Conservation (phyloP, 2,797 vertebrate genomes). For the Anabas testudineus region DNA sequence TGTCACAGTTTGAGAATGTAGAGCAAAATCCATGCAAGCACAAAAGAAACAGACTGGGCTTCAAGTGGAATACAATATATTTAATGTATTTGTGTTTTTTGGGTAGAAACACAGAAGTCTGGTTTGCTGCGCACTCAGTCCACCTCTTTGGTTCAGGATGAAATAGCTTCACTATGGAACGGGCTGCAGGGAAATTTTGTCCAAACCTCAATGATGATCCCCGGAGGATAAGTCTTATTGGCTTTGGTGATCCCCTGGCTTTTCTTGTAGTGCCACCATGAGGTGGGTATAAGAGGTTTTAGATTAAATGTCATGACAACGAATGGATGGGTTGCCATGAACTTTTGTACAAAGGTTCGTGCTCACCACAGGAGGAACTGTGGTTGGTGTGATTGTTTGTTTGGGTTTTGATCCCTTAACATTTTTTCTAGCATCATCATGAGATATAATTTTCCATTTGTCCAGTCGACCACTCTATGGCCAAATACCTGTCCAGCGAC, state of each 20-base stretch:
- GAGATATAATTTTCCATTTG: no score
- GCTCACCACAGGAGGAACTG: no score
- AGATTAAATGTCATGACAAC: no score
- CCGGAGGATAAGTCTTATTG: neutral
- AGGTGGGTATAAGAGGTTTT: no score
- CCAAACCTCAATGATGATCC: neutral
- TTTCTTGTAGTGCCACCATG: neutral
- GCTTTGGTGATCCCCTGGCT: neutral
- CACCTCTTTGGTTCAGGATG: neutral
- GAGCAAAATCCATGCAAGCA: constrained; percentile 18
- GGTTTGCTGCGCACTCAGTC: neutral
- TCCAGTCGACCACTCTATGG: no score
- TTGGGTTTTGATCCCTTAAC: no score
- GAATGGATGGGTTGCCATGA: no score
- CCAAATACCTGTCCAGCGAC: no score
- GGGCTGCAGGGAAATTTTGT: neutral
- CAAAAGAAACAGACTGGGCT: constrained; percentile 37
- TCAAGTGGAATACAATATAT: constrained; percentile 31
- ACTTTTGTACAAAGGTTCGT: no score
- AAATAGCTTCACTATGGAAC: no score
- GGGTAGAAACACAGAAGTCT: neutral
- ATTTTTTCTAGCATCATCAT: no score
- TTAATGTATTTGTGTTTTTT: constrained; percentile 16
- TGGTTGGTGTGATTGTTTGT: no score
- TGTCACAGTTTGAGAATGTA: constrained; percentile 19